Conservation (phyloP, 2,888 invertebrate genomes). For the Oxyscelio sp. region DNA sequence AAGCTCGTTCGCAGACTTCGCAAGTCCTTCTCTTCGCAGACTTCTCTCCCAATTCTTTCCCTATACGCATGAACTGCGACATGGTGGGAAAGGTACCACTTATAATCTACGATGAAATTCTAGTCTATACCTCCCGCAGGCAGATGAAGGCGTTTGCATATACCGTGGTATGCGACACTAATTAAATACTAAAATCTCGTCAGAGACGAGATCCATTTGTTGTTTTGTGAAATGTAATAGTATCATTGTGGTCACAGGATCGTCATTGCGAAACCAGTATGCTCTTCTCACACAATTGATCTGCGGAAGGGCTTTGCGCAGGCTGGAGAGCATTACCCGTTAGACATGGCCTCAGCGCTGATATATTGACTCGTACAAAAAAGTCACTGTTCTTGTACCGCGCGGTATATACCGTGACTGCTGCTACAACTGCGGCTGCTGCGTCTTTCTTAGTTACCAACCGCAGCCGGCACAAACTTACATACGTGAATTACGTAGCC, state of each 20-base stretch:
- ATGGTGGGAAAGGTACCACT: no score
- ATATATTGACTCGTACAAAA: slow-evolving; percentile 87
- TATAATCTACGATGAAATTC: slow-evolving; percentile 80
- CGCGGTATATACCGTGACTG: slow-evolving; percentile 77
- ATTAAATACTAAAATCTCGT: slow-evolving; percentile 80
- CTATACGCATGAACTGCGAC: no score
- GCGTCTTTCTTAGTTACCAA: slow-evolving; percentile 70
- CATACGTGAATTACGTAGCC: slow-evolving; percentile 68
- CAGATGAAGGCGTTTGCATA: slow-evolving; percentile 78
- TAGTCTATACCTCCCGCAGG: slow-evolving; percentile 78
- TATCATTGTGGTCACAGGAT: slow-evolving; percentile 50
- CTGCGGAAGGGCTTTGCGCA: slow-evolving; percentile 81
- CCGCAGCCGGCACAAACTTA: slow-evolving; percentile 63
- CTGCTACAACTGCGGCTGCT: slow-evolving; percentile 64
- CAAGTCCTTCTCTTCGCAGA: no score
- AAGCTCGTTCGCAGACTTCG: no score
- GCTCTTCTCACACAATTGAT: slow-evolving; percentile 49
- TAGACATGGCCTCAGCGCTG: slow-evolving; percentile 87
- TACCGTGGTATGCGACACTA: slow-evolving; percentile 81
- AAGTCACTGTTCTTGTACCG: slow-evolving; percentile 83
- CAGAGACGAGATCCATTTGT: slow-evolving; percentile 50
- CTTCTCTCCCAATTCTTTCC: no score
- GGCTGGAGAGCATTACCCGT: slow-evolving; percentile 84
- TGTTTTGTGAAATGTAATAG: slow-evolving; percentile 47
- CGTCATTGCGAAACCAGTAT: slow-evolving; percentile 18